These are phyloP conservation scores for Pseudomyrmex pallidus DNA, from an alignment of 1,140 invertebrate genomes.

Conservation along the genomic window DNA sequence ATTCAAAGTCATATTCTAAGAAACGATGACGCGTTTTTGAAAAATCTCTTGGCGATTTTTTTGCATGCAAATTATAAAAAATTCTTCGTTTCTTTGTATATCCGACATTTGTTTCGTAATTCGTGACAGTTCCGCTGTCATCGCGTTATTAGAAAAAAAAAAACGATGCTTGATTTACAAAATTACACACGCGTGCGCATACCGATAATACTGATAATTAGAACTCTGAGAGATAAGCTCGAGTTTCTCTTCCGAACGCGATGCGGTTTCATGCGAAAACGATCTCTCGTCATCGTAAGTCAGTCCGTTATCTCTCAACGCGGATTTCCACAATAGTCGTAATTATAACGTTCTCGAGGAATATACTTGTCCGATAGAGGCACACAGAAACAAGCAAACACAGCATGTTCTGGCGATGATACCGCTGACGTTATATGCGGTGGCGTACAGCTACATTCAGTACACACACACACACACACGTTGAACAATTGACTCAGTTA, in stretches of 20 bases:
- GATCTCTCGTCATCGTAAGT: constrained; percentile 46
- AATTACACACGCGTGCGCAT: too few relatives aligned
- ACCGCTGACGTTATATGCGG: constrained; percentile 40
- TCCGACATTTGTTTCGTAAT: too few relatives aligned
- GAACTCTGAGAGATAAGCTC: constrained; percentile 38
- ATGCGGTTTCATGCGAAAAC: constrained; percentile 14
- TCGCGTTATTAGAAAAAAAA: too few relatives aligned
- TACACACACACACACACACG: too few relatives aligned
- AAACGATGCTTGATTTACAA: too few relatives aligned
- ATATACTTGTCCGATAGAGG: constrained; percentile 31
- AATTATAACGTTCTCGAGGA: constrained; percentile 56
- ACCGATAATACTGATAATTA: constrained; percentile 34
- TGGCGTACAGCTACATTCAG: constrained; percentile 15
- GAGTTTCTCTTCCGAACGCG: neutral
- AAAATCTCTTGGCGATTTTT: too few relatives aligned
- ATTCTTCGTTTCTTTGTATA: too few relatives aligned
- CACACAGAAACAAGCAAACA: constrained; percentile 55
- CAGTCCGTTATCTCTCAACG: constrained; percentile 38
- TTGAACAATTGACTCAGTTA: constrained; percentile 52
- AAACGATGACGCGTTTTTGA: too few relatives aligned
- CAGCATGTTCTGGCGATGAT: constrained; percentile 59
- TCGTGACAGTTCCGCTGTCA: too few relatives aligned
- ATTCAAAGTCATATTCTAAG: too few relatives aligned
- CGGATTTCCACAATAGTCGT: constrained; percentile 40
- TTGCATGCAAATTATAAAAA: too few relatives aligned